These are phyloP conservation scores for Podarcis raffonei DNA, from an alignment of 2,113 vertebrate species.

Conservation along the genomic window DNA sequence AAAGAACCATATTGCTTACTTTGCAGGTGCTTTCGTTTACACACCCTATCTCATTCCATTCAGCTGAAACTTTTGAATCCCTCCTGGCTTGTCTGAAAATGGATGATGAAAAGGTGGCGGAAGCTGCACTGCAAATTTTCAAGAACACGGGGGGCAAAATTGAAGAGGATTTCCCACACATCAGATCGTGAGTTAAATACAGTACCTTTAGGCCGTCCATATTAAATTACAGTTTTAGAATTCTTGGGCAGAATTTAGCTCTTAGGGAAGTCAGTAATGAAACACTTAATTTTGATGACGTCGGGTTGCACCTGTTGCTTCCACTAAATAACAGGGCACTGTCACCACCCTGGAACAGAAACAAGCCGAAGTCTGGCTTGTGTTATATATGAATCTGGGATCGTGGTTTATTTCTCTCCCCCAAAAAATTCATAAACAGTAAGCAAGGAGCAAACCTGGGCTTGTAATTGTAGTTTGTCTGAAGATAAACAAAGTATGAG, in stretches of 20 bases:
- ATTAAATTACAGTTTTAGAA: conserved; percentile 10
- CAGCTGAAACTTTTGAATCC: conserved; percentile 97
- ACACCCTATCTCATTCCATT: conserved; percentile 97
- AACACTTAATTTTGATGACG: background rate
- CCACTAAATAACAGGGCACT: background rate
- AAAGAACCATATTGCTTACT: background rate
- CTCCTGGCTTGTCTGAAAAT: conserved; percentile 96
- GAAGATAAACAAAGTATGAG: too few species aligned
- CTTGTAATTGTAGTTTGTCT: too few species aligned
- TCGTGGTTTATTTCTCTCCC: too few species aligned
- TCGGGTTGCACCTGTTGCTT: background rate
- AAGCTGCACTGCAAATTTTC: conserved; percentile 97
- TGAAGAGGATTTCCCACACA: conserved; percentile 97
- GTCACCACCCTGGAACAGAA: too few species aligned
- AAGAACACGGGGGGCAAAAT: conserved; percentile 96
- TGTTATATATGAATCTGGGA: too few species aligned
- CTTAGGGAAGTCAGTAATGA: background rate
- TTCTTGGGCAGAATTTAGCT: background rate
- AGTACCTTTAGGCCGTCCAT: background rate
- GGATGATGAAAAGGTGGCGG: conserved; percentile 98
- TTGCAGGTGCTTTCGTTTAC: conserved; percentile 96
- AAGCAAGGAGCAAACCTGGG: too few species aligned
- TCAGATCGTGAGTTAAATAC: conserved; percentile 88
- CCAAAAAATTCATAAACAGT: too few species aligned
- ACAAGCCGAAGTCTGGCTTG: too few species aligned